Conservation (phyloP, 1,140 invertebrate genomes). For the Oncopodura yosiiana region DNA sequence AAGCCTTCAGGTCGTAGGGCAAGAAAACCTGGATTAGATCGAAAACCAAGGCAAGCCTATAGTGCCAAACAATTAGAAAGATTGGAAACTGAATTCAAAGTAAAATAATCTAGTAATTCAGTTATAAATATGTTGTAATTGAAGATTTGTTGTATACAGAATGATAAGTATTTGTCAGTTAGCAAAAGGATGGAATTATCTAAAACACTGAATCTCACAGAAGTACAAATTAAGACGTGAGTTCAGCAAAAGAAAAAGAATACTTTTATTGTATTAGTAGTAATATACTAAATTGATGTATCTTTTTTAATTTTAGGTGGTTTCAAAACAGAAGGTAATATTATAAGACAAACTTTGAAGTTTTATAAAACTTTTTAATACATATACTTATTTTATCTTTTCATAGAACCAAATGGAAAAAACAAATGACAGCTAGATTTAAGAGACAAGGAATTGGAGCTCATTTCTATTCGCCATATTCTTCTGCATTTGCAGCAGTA, state of each 20-base stretch:
- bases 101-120: constrained; percentile 37
- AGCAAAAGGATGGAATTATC: constrained; percentile 88
- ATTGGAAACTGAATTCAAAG: constrained; percentile 85
- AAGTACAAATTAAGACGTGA: constrained; percentile 97
- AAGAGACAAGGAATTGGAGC: constrained; percentile 72
- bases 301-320: too few relatives aligned
- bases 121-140: constrained; percentile 1
- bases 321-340: constrained; percentile 18
- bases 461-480: constrained; percentile 42
- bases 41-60: constrained; percentile 90
- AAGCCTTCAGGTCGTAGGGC: constrained; percentile 65
- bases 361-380: too few relatives aligned
- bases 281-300: too few relatives aligned
- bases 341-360: too few relatives aligned
- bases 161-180: constrained; percentile 90
- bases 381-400: neutral
- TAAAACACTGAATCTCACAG: constrained; percentile 73
- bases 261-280: too few relatives aligned
- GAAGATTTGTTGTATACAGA: constrained; percentile 40
- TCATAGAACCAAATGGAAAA: constrained; percentile 90
- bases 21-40: constrained; percentile 71
- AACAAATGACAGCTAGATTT: constrained; percentile 75
- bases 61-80: constrained; percentile 82
- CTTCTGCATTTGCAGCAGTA: constrained; percentile 31
- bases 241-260: constrained; percentile 78